Conservation (phyloP, 2,888 invertebrate species). For the Rosalia funebris region DNA sequence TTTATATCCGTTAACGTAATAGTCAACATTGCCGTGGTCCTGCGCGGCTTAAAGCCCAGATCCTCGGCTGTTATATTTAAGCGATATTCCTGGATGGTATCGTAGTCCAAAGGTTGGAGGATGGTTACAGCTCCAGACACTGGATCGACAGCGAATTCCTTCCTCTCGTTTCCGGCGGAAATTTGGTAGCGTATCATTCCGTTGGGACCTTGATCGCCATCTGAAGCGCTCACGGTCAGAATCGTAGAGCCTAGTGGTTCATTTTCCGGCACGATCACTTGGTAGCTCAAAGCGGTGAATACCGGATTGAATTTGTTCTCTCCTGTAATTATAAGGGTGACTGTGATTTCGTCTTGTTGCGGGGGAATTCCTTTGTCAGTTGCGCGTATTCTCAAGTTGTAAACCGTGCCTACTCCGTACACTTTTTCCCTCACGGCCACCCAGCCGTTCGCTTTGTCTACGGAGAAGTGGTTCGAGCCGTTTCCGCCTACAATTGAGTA, state of each 20-base stretch:
- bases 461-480: slow-evolving; percentile 77
- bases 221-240: slow-evolving; percentile 84
- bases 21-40: slow-evolving; percentile 82
- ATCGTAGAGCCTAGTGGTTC: slow-evolving; percentile 88
- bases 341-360: slow-evolving; percentile 78
- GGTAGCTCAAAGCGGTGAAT: slow-evolving; percentile 85
- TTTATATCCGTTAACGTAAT: slow-evolving; percentile 92
- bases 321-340: slow-evolving; percentile 83
- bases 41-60: slow-evolving; percentile 81
- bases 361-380: slow-evolving; percentile 90
- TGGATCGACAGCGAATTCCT: slow-evolving; percentile 82
- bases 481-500: slow-evolving; percentile 81
- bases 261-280: slow-evolving; percentile 92
- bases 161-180: slow-evolving; percentile 82
- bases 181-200: slow-evolving; percentile 88
- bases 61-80: slow-evolving; percentile 90
- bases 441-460: slow-evolving; percentile 85
- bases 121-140: slow-evolving; percentile 84
- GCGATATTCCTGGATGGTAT: slow-evolving; percentile 83
- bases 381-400: slow-evolving; percentile 77
- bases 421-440: slow-evolving; percentile 74
- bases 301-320: slow-evolving; percentile 84
- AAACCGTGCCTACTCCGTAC: slow-evolving; percentile 71
- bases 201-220: slow-evolving; percentile 88
- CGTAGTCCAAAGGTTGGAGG: slow-evolving; percentile 84